These are phyloP conservation scores for Notospermus geniculatus DNA, from an alignment of 1,140 invertebrate species.

Conservation along the genomic window DNA sequence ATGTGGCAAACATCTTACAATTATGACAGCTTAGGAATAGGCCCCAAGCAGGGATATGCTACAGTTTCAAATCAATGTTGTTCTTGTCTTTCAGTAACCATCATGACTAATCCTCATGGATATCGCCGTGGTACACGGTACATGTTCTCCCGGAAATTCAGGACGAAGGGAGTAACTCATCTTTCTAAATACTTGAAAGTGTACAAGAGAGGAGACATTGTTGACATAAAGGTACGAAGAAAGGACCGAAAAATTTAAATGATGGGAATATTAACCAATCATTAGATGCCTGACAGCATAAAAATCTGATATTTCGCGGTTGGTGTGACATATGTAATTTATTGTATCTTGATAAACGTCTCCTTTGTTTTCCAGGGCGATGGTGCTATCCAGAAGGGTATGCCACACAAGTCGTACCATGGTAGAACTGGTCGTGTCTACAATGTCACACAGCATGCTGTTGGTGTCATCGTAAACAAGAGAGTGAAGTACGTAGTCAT, in stretches of 20 bases:
- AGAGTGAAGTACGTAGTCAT: constrained; percentile 78
- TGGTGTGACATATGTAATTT: background rate
- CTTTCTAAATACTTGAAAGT: constrained; percentile 95
- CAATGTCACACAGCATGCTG: constrained; percentile 94
- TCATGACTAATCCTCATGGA: constrained; percentile 97
- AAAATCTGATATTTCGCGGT: background rate
- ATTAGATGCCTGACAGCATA: too few species aligned
- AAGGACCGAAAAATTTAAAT: too few species aligned
- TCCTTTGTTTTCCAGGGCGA: constrained; percentile 70
- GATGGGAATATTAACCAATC: too few species aligned
- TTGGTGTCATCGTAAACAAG: constrained; percentile 99
- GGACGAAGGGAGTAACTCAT: constrained; percentile 90
- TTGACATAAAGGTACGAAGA: constrained; percentile 98
- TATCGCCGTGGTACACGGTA: constrained; percentile 96
- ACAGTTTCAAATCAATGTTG: background rate
- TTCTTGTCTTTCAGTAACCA: background rate
- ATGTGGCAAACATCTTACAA: too few species aligned
- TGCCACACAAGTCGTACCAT: constrained; percentile 98
- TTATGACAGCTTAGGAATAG: too few species aligned
- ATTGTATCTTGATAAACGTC: background rate
- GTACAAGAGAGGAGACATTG: constrained; percentile 97
- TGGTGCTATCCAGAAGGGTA: constrained; percentile 98
- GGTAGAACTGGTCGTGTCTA: constrained; percentile 97
- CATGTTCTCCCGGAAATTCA: constrained; percentile 92
- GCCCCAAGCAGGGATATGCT: too few species aligned